Base-by-base conservation (phyloP, 2,888 invertebrate genomes). In the Nebria brevicollis region DNA sequence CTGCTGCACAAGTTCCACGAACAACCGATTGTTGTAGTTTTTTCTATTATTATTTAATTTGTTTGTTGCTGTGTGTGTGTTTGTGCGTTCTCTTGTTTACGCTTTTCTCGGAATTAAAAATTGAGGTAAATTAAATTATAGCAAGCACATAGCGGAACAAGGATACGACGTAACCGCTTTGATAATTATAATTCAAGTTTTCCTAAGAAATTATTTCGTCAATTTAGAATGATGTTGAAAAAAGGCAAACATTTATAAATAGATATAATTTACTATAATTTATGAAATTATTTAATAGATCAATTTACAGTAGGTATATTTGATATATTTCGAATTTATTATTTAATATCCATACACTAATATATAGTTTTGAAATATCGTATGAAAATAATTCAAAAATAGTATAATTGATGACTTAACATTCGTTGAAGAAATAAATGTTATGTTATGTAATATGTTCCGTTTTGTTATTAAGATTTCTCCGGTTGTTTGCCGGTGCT, bases 71-170 rank as follows among this genome's bases (percentile, higher is more conserved):
- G 68, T 25, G 13, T 68, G 13, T 68, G 68, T 25, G 68, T 68
- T 26, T 70, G 77, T 77, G 66, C 68, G 68, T 77, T 77, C 66
- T 68, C 54, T 77, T 72, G 77, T 54, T 25, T 65, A 72, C 72
- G 65, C 77, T 72, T 77, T 77, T 77, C 77, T 77, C 65, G 72
- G 77, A 77, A 77, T 70, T 72, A 72, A 77, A 77, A 77, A 77
- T 77, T 77, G 77, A 77, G 77, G 77, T 77, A 77, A 77, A 77
- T 77, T 77, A 77, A 77, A 77, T 77, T 77, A 77, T 65, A 77
- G 77, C 26, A 77, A 65, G 77, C 77, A 77, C 26, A 77, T 65
- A 72, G 77, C 77, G 77, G 77, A 77, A 77, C 77, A 77, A 77
- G 72, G 77, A 77, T 77, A 77, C 77, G 65, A 65, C 77, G 77